Percentiles rank a stretch among this genome's conserved stretches.
Conservation (phyloP, 2,888 invertebrate genomes). For the Isoperla grammatica region DNA sequence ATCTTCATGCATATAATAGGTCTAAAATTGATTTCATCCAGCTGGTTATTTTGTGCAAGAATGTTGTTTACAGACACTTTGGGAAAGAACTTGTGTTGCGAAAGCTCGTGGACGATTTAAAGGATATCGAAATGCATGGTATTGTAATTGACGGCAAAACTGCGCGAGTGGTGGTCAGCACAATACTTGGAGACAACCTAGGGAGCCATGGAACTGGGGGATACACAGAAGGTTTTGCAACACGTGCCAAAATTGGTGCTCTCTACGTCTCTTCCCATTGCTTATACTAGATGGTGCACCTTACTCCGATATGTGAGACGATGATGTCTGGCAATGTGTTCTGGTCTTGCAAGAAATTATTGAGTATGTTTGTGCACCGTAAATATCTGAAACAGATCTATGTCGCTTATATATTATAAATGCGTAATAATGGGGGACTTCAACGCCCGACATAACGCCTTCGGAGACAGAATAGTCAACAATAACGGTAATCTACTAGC, state of each 20-base stretch:
- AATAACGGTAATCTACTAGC: too few species aligned
- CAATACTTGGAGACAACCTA: slow-evolving; percentile 33
- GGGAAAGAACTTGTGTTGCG: slow-evolving; percentile 22
- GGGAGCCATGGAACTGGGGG: slow-evolving; percentile 32
- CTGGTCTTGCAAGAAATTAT: not conserved
- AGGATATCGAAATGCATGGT: slow-evolving; percentile 21
- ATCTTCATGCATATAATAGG: slow-evolving; percentile 24
- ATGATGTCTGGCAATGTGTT: slow-evolving; percentile 2
- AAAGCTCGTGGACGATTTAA: slow-evolving; percentile 25
- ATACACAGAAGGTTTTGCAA: slow-evolving; percentile 30
- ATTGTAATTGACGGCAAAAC: slow-evolving; percentile 2
- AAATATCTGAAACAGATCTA: not conserved
- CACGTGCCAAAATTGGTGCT: not conserved
- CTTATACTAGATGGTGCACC: not conserved
- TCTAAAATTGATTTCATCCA: slow-evolving; percentile 30
- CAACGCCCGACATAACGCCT: too few species aligned
- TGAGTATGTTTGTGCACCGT: not conserved
- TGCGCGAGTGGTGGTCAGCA: slow-evolving; percentile 27
- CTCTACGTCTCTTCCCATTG: not conserved
- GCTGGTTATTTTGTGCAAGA: slow-evolving; percentile 24
- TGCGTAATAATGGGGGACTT: too few species aligned
- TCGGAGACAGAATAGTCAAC: too few species aligned
- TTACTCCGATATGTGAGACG: not conserved
- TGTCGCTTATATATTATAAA: not conserved
- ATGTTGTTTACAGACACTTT: slow-evolving; percentile 19